Base-by-base conservation (phyloP, 2,888 invertebrate genomes). In the Drosophila macrospina region DNA sequence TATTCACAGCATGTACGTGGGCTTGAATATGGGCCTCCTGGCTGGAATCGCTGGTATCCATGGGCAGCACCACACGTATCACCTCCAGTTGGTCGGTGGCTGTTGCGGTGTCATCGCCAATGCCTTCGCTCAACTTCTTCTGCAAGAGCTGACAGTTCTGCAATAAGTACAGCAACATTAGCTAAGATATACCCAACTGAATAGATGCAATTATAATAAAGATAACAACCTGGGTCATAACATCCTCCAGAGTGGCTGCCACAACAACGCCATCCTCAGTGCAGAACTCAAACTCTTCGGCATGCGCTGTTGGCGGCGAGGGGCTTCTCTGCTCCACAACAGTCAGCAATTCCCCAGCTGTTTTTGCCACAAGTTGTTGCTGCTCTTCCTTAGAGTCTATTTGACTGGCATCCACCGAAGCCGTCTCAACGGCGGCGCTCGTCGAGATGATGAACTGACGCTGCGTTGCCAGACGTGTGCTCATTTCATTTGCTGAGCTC, bases 11-110 rank as follows among this genome's bases (percentile, higher is more conserved):
- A 48, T 88, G 86, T 11, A 86, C 62, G 42, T 88, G 86, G 37
- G 73, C 73, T 42, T 81, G 85, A 2, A 88, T 42, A 39, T 88
- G 85, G 2, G 77, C 70, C 36, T 89, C 91, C 77, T 89, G 89
- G 61, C 89, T 91, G 8, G 91, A 91, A 60, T 92, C 91, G n/a
- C 90, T 89, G 30, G 89, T 88, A 74, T 92, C 92, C 81, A 92
- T 88, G 54, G 92, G 92, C 59, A 92, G 82, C 41, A 89, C 88
- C 4, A 92, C 91, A 60, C 91, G 89, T 47, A 92, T 88, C 5
- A 91, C 88, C 57, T 91, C 88, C 57, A 92, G 81, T 41, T 89
- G 86, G 10, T 81, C 64, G n/a, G 61, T 16, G 55, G 30, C 50
- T 20, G 72, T 37, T 16, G 70, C 41, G 47, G 45, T 30, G 13